A percentile compares a stretch with the other conserved stretches of the same genome.
phyloP scores from a whole-genome alignment of 2,113 vertebrate genomes.

The Paradoxurus hermaphroditus region DNA sequence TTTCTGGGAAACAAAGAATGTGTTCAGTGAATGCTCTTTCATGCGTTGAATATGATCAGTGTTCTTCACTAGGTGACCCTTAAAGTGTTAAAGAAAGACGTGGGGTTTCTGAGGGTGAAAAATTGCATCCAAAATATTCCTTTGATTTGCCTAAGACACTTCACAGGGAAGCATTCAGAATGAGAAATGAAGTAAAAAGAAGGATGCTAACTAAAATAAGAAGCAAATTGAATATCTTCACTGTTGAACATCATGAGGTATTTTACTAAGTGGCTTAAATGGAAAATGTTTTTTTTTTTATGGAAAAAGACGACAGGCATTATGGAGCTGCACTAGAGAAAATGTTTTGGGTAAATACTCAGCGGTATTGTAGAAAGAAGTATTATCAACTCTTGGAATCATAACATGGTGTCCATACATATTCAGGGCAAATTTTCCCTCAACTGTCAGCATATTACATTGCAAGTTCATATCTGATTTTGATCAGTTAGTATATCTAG shows the following conservation, averaged over 20 bases:
- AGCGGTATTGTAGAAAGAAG: background rate
- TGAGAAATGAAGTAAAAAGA: constrained; percentile 18
- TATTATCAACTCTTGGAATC: constrained; percentile 39
- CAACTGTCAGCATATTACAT: constrained; percentile 40
- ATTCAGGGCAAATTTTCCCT: constrained; percentile 36
- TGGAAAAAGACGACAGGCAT: constrained; percentile 6
- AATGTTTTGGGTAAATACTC: constrained; percentile 39
- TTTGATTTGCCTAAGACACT: constrained; percentile 64
- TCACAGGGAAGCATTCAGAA: constrained; percentile 19
- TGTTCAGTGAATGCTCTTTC: constrained; percentile 30
- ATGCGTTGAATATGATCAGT: background rate
- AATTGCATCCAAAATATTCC: constrained; percentile 32
- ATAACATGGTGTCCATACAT: background rate
- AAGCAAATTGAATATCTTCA: constrained; percentile 23
- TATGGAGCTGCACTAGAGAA: constrained; percentile 18
- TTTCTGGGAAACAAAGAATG: constrained; percentile 54
- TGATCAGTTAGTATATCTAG: constrained; percentile 18
- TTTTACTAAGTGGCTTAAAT: constrained; percentile 58
- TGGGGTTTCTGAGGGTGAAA: constrained; percentile 43
- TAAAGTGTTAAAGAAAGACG: constrained; percentile 18
- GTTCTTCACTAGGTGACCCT: constrained; percentile 48
- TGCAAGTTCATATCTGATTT: constrained; percentile 55
- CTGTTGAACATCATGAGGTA: constrained; percentile 39
- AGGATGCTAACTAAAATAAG: constrained; percentile 25
- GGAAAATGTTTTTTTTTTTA: constrained; percentile 33